A percentile compares a stretch with the other conserved stretches of the same genome.
Evolutionary conservation across 1,140 invertebrate species (phyloP).

Genomic region (Monomorium pharaonis): DNA sequence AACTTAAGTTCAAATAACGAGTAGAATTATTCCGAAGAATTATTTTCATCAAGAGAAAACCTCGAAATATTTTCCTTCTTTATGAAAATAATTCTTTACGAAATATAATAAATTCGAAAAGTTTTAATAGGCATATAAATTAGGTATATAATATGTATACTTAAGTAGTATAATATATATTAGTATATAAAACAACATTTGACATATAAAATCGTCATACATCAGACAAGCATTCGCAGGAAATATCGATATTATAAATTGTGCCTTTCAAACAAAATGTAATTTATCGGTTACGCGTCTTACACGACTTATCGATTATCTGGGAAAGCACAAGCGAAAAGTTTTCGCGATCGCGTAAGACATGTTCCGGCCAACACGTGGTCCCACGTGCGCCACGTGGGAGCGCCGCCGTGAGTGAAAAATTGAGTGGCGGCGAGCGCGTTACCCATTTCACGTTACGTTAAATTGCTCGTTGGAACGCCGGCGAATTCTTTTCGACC

Average conservation of each 20-base stretch:
- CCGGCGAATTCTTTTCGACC: slow-evolving; percentile 74
- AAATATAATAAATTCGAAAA: neutral
- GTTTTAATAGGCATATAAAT: neutral
- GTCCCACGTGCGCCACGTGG: slow-evolving; percentile 44
- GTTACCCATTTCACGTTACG: slow-evolving; percentile 50
- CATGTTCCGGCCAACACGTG: slow-evolving; percentile 48
- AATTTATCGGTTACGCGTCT: neutral
- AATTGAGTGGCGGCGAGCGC: slow-evolving; percentile 40
- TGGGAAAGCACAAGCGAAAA: neutral
- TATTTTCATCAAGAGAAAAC: neutral
- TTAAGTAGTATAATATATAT: too few species aligned
- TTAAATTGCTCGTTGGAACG: slow-evolving; percentile 59
- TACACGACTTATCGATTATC: neutral
- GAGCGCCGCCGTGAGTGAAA: slow-evolving; percentile 28
- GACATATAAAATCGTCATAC: neutral
- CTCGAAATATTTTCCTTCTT: neutral
- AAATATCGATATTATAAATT: neutral
- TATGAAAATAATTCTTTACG: too few species aligned
- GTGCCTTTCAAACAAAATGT: neutral
- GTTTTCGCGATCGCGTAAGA: slow-evolving; percentile 23
- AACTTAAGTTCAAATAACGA: neutral
- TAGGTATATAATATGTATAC: too few species aligned
- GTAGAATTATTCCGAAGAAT: neutral
- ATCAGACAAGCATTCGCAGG: neutral
- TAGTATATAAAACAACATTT: too few species aligned